Evolutionary conservation across 35 echinoderm and acorn worm species (phyloP), one percentile per base, ranked within the genome.

Genomic region (Apostichopus parvimensis): DNA sequence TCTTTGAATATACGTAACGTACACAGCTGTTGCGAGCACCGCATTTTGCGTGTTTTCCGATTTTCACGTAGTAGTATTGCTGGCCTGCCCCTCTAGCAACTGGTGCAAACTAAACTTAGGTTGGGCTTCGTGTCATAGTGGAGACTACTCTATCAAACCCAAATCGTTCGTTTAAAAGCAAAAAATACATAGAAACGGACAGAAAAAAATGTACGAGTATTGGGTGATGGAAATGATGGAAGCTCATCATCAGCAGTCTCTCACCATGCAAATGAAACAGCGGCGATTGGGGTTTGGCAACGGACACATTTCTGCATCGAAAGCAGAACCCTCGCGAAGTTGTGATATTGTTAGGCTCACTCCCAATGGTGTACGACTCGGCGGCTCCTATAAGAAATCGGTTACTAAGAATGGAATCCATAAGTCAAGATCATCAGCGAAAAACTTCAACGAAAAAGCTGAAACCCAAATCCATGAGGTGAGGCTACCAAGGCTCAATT

Each of bases 151-250:
- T 28, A 28, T 28, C 1, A 28, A 28, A 28, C 26, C 26, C 26
- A 59, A 59, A 8, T 59, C 57, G 57, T 59, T 59, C 57, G 57
- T 59, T 59, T 59, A 8, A 59, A 59, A 59, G 57, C 26, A 28
- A 28, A 59, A 59, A 11, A 1, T 59, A 11, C 57, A 59, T 59
- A 73, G 20, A 73, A 73, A 73, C 71, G 71, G 14, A 21, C 71
- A 52, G 79, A 54, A 82, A 6, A 91, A 91, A 91, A 91, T 91
- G 89, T 91, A 91, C 73, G 78, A 91, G 56, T 91, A 91, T 59
- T 91, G 89, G 89, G 76, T 91, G 55, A 91, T 91, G 89, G 89
- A 91, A 91, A 77, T 91, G 89, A 91, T 91, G 89, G 89, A 91
- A 91, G 89, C 72, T 77, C 89, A 91, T 91, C 76, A 91, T 58